Percentiles rank a stretch among this genome's conserved stretches.
Conservation (phyloP, 2,797 vertebrate species). For the Pteropus rufus region DNA sequence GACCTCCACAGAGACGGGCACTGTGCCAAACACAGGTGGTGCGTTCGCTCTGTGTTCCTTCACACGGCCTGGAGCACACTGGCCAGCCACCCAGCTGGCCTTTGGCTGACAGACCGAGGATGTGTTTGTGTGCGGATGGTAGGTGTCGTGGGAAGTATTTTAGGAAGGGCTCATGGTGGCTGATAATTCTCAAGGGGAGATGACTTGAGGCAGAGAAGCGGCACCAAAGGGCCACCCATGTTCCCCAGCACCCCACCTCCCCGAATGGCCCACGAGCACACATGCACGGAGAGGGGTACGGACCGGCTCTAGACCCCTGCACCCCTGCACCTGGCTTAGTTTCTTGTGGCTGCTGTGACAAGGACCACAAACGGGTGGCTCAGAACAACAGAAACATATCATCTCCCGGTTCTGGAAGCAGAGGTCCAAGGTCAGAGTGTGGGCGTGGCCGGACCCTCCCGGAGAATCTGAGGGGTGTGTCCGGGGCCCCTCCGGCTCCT, state of each 20-base stretch:
- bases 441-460: neutral
- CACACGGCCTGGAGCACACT: too few species aligned
- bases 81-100: neutral
- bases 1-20: neutral
- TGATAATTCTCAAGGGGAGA: neutral
- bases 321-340: neutral
- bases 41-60: neutral
- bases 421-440: neutral
- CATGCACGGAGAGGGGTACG: accelerated
- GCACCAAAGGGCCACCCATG: neutral
- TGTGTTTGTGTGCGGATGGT: too few species aligned
- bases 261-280: accelerated
- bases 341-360: too few species aligned
- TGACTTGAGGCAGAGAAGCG: too few species aligned
- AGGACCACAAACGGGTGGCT: neutral
- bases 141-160: neutral
- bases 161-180: neutral
- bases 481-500: neutral
- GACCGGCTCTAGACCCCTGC: neutral
- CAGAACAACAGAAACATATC: neutral
- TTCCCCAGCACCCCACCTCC: too few species aligned
- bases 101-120: neutral
- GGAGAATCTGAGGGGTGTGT: too few species aligned
- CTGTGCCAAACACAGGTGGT: neutral
- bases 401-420: neutral